phyloP scores from a whole-genome alignment of 2,113 vertebrate species.

The Tragulus kanchil region DNA sequence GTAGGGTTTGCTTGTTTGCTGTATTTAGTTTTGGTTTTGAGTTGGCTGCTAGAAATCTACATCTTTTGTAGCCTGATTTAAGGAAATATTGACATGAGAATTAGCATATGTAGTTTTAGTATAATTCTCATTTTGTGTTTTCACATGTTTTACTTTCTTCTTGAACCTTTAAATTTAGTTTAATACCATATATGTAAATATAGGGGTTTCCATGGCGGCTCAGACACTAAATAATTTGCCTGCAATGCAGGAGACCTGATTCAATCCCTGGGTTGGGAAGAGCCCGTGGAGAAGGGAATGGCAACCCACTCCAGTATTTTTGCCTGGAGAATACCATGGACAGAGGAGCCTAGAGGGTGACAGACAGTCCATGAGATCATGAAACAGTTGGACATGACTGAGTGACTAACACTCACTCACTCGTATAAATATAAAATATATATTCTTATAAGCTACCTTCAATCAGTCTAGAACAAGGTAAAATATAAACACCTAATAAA shows the following conservation, averaged over 20 bases:
- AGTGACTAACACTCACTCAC: background rate
- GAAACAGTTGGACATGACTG: background rate
- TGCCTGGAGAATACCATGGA: background rate
- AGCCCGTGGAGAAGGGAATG: background rate
- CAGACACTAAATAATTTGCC: too few species aligned
- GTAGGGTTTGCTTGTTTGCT: background rate
- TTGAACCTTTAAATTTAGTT: conserved; percentile 44
- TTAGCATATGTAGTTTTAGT: background rate
- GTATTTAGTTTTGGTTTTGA: background rate
- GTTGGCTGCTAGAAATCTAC: background rate
- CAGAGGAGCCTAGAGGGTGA: background rate
- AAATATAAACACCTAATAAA: background rate
- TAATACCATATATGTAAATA: background rate
- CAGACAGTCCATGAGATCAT: background rate
- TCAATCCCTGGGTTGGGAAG: background rate
- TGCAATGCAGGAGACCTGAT: background rate
- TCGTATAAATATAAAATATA: background rate
- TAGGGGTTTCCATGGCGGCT: too few species aligned
- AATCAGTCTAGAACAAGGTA: conserved; percentile 2
- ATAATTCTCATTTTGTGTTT: conserved; percentile 24
- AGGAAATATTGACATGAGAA: background rate
- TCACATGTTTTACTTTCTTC: background rate
- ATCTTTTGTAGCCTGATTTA: background rate
- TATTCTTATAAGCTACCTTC: background rate
- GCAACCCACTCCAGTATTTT: background rate